Percentiles rank a stretch among this genome's conserved stretches.
Evolutionary conservation across 2,888 invertebrate genomes (phyloP).

Genomic region (Eupithecia subumbrata): DNA sequence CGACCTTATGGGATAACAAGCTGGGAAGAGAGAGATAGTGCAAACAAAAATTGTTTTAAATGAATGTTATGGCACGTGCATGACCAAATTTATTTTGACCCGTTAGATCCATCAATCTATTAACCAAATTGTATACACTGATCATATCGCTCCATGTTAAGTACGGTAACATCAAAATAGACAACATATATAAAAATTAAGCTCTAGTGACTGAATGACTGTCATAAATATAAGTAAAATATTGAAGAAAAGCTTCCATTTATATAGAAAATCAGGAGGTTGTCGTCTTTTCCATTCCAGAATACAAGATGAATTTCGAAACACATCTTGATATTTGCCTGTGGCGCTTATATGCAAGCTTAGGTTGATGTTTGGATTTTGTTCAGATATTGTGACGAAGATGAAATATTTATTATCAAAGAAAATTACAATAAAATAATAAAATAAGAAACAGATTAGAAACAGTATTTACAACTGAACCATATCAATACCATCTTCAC

Average conservation of each 20-base stretch:
- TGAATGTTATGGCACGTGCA: background rate
- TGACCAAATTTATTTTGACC: slow-evolving; percentile 14
- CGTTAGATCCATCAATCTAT: slow-evolving; percentile 30
- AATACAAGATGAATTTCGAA: background rate
- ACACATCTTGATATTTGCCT: background rate
- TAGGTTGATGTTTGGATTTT: background rate
- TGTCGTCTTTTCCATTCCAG: background rate
- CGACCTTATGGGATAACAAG: no score
- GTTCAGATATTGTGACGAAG: background rate
- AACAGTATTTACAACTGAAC: no score
- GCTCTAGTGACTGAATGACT: background rate
- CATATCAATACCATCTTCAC: no score
- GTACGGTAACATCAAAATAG: slow-evolving; percentile 19
- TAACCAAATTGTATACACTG: slow-evolving; percentile 27
- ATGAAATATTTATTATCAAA: background rate
- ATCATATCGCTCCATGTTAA: slow-evolving; percentile 40
- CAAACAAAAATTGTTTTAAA: background rate
- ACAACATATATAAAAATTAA: background rate
- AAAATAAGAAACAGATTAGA: no score
- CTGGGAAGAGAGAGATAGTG: no score
- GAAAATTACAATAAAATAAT: no score
- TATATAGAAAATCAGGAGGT: background rate
- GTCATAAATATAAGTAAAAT: background rate
- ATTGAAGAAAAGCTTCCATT: background rate
- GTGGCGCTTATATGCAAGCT: background rate